phyloP scores from a whole-genome alignment of 2,113 vertebrate species.

The Crypturellus undulatus region DNA sequence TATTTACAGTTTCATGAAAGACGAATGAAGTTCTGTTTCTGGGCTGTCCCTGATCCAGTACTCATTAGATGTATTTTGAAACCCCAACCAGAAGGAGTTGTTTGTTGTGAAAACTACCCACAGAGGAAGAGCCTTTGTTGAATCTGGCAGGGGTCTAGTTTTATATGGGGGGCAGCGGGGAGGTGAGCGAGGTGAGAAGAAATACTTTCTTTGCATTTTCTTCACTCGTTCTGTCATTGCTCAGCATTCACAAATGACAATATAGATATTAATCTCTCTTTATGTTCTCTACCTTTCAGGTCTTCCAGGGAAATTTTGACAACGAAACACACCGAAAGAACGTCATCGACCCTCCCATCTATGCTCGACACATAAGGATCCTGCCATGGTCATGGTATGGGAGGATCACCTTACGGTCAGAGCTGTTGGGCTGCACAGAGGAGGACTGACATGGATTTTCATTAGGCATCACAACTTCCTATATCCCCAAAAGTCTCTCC shows the following conservation, averaged over 20 bases:
- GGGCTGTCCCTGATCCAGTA: background rate
- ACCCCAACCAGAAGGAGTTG: background rate
- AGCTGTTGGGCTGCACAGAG: conserved; percentile 93
- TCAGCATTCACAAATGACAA: too few species aligned
- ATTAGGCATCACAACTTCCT: background rate
- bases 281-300: conserved; percentile 74
- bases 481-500: conserved; percentile 71
- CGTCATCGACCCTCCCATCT: conserved; percentile 93
- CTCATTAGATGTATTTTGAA: background rate
- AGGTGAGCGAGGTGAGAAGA: background rate
- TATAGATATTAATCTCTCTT: rapidly evolving
- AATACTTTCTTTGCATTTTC: background rate
- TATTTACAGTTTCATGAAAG: background rate
- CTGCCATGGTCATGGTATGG: conserved; percentile 99
- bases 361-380: conserved; percentile 89
- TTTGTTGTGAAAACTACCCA: background rate
- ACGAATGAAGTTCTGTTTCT: background rate
- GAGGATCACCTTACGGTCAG: conserved; percentile 94
- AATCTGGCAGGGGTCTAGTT: background rate
- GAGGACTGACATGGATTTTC: conserved; percentile 84
- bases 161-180: background rate
- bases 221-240: background rate
- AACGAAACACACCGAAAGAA: conserved; percentile 99
- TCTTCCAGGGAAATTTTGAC: conserved; percentile 99
- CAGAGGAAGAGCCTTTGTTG: background rate